Base-by-base conservation (phyloP, 2,797 vertebrate genomes). In the Eulemur coronatus region DNA sequence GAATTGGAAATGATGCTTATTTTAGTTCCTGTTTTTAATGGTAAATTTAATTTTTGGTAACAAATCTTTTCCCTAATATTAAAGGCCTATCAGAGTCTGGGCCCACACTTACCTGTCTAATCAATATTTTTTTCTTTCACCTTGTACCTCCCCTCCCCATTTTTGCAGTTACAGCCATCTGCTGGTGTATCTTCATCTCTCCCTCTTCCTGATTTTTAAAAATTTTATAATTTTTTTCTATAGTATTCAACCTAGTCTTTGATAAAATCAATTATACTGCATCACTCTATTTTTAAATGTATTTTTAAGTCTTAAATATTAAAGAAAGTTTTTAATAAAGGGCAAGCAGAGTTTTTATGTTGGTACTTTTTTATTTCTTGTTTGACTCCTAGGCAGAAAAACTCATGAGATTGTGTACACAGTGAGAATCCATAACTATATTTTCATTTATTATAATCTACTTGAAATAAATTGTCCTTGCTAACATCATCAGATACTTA, bases 301-400 rank as follows among this genome's bases (percentile, higher is more conserved):
- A 35, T 11, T 80, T 87, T 57, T 50, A 69, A 70, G 41, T 92
- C 67, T 84, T 94, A 73, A 91, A 76, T 81, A 59, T 57, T 50
- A 65, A 93, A 84, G 35, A 46, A 76, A 35, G 30, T 24, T 70
- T 89, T 80, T 63, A 70, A 59, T 80, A 67, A 86, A 70, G 46
- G 12, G 30, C 52, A 87, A 67, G 61, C 26, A 28, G 17, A 33
- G 35, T 41, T 79, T 84, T 92, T 65, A 10, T 41, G 43, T 80
- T 63, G 28, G 26, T 50, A 38, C 15, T 69, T 79, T 43, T 80
- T 59, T 30, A 6, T 67, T 57, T 80, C 8, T 67, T 33, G 65
- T 59, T 89, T 86, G 48, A 8, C 59, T 90, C 18, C 52, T 61
- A 17, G 48, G 63, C 65, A 93, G 50, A 97, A 92, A 81, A 72